These are phyloP conservation scores for Agrypnus murinus DNA, from an alignment of 2,888 invertebrate species.

Conservation along the genomic window DNA sequence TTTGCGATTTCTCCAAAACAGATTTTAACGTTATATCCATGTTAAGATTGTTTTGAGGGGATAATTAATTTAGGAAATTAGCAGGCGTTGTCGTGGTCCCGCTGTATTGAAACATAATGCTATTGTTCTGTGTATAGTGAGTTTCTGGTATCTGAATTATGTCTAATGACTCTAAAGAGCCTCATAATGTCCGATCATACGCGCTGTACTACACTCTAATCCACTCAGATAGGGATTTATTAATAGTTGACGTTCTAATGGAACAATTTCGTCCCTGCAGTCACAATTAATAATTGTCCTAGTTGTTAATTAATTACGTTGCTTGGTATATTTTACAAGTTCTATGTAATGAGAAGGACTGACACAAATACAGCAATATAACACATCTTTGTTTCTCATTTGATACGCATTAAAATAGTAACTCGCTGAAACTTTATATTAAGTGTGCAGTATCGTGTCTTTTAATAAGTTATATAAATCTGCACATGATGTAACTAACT, in stretches of 20 bases:
- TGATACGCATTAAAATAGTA: no score
- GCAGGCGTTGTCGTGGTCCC: slow-evolving; percentile 24
- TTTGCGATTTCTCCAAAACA: neutral
- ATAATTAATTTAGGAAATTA: slow-evolving; percentile 43
- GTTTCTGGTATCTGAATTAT: slow-evolving; percentile 43
- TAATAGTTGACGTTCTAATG: slow-evolving; percentile 52
- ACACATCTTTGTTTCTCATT: no score
- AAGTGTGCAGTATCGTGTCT: no score
- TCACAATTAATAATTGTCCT: slow-evolving; percentile 50
- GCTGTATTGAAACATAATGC: slow-evolving; percentile 34
- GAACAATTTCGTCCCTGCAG: slow-evolving; percentile 49
- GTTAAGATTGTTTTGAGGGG: slow-evolving; percentile 15
- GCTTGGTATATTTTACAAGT: slow-evolving; percentile 42
- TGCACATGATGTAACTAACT: no score
- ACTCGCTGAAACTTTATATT: no score
- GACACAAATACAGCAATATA: slow-evolving; percentile 30
- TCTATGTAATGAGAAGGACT: slow-evolving; percentile 14
- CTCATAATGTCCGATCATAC: slow-evolving; percentile 52
- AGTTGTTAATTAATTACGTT: slow-evolving; percentile 50
- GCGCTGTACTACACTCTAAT: slow-evolving; percentile 49
- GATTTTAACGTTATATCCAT: neutral
- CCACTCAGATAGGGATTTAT: slow-evolving; percentile 51
- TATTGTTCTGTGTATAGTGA: slow-evolving; percentile 39
- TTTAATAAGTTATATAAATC: no score
- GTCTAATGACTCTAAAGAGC: slow-evolving; percentile 46